A percentile compares a stretch with the other conserved stretches of the same genome.
These are phyloP conservation scores for Mareca penelope DNA, from an alignment of 2,797 vertebrate genomes.

Conservation along the genomic window DNA sequence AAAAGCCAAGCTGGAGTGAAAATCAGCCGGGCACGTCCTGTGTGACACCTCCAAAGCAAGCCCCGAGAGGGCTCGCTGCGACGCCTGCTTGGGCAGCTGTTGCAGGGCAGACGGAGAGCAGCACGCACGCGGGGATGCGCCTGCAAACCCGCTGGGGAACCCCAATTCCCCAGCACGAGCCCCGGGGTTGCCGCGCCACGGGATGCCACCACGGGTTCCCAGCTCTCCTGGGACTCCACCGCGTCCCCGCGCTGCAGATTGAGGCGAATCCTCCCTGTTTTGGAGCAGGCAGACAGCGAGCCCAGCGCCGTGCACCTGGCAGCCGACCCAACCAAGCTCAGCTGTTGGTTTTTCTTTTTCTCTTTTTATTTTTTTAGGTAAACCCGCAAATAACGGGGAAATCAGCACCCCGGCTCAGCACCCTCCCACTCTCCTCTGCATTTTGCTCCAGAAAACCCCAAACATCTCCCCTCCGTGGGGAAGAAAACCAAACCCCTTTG, in stretches of 20 bases:
- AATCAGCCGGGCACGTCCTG: fast-evolving
- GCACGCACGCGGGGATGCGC: neutral
- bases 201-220: neutral
- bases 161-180: neutral
- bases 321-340: neutral
- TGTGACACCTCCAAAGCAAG: neutral
- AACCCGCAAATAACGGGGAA: fast-evolving
- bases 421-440: neutral
- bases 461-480: fast-evolving
- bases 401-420: fast-evolving
- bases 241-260: too few relatives aligned
- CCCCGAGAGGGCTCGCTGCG: fast-evolving
- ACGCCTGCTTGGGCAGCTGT: neutral
- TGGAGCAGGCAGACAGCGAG: fast-evolving
- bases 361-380: too few relatives aligned
- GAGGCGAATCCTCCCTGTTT: neutral
- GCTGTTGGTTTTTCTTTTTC: neutral
- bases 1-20: neutral
- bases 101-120: neutral
- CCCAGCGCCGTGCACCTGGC: neutral
- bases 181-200: neutral
- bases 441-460: neutral
- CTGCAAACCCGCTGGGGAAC: neutral
- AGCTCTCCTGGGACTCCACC: neutral
- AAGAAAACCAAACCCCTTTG: neutral